Base-by-base conservation (phyloP, 1,140 invertebrate genomes). In the Drosophila trapezifrons region DNA sequence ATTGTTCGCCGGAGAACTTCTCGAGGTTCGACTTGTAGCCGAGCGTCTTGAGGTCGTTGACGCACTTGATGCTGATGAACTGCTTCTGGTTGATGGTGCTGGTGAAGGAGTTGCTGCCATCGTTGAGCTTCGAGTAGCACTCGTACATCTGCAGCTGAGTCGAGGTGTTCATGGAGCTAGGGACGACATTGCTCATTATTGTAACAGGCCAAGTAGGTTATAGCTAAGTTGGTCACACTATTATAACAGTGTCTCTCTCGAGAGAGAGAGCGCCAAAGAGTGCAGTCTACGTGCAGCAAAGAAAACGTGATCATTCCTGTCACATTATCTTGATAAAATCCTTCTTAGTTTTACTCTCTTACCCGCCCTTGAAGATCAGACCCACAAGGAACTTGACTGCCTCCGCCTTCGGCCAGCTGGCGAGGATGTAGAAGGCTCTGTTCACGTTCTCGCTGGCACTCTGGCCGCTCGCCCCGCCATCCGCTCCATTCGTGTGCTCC, bases 71-170 rank as follows among this genome's bases (percentile, higher is more conserved):
- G 18, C 86, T 87, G 4, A 92, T 90, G 25, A 91, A 92, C 47
- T 92, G 77, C 8, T 78, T 69, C 45, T 92, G 90, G 43, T 57
- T 90, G 4, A 92, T 72, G 1, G 86, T 78, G 51, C 85, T 78
- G n/a, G 76, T 76, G 9, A 91, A 91, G 0, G 78, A 81, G 52
- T 62, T 80, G 40, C 81, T 87, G 22, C 90, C 91, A 55, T 92
- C 90, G 18, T 91, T 84, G 0, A 92, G 71, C 56, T 92, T 92
- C 1, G 80, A 86, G 27, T 90, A 90, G 40, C 91, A 92, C 66
- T 92, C 91, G 45, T 90, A 91, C 76, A 92, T 80, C 55, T 92
- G 91, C 18, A 92, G 59, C 54, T 92, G 91, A 0, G 90, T 89
- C 0, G 79, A 80, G n/a, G 91, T 91, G 57, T 91, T 91, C 15